These are phyloP conservation scores for Drosophila pachea DNA, from an alignment of 1,140 invertebrate genomes.

Conservation along the genomic window DNA sequence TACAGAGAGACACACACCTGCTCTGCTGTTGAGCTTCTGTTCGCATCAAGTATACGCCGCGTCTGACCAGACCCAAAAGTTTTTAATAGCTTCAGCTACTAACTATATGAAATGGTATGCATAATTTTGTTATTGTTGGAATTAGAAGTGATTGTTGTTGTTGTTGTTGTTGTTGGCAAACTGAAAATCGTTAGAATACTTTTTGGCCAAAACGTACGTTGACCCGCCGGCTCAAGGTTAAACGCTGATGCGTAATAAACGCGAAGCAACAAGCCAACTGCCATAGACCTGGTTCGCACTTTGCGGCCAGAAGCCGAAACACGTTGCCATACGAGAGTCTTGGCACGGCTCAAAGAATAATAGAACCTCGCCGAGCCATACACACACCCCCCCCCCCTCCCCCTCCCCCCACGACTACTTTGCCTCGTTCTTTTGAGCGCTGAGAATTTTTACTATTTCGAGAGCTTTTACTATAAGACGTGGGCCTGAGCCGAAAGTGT, in stretches of 20 bases:
- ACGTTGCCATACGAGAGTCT: constrained; percentile 42
- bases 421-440: background rate
- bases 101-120: constrained; percentile 34
- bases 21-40: background rate
- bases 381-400: too few relatives aligned
- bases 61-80: constrained; percentile 19
- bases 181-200: constrained; percentile 68
- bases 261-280: constrained; percentile 33
- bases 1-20: too few relatives aligned
- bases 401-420: too few relatives aligned
- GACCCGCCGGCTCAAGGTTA: constrained; percentile 69
- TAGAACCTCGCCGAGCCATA: constrained; percentile 22
- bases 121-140: constrained; percentile 47
- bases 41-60: constrained; percentile 49
- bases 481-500: background rate
- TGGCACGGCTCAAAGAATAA: constrained; percentile 14
- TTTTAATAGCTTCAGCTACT: constrained; percentile 20
- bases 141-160: constrained; percentile 19
- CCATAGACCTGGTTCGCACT: constrained; percentile 59
- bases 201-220: constrained; percentile 73
- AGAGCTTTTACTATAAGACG: constrained; percentile 24
- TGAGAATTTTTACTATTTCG: constrained; percentile 42
- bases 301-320: constrained; percentile 40
- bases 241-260: constrained; percentile 73
- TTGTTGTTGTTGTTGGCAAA: constrained; percentile 38